A percentile compares a stretch with the other conserved stretches of the same genome.
phyloP scores from a whole-genome alignment of 2,113 vertebrate genomes.

The Gnathonemus echidnorhynchus region DNA sequence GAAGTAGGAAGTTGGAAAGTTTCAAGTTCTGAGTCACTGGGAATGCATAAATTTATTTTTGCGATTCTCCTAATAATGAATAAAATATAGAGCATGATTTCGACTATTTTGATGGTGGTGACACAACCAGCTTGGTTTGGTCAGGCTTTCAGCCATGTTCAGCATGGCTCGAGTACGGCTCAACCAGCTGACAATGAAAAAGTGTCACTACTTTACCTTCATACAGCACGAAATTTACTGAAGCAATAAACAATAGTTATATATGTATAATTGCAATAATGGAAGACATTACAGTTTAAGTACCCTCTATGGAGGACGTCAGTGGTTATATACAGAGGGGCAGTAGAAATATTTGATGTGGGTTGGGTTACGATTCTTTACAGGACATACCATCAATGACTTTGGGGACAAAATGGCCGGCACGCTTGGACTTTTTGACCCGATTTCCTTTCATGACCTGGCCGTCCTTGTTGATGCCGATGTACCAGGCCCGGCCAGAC shows the following conservation, averaged over 20 bases:
- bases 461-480: constrained; percentile 82
- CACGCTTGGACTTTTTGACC: constrained; percentile 84
- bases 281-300: neutral
- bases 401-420: constrained; percentile 84
- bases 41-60: neutral
- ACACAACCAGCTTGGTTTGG: neutral
- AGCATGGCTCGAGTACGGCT: neutral
- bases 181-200: neutral
- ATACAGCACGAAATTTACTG: neutral
- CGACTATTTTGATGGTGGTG: neutral
- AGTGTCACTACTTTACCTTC: neutral
- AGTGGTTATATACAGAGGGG: neutral
- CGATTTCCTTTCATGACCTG: constrained; percentile 75
- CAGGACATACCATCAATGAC: constrained; percentile 74
- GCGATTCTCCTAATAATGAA: neutral
- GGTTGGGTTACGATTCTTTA: neutral
- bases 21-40: neutral
- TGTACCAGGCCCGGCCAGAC: constrained; percentile 83
- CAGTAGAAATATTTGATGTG: neutral
- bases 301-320: neutral
- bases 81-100: neutral
- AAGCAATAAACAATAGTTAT: neutral
- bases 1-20: neutral
- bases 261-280: neutral
- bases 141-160: neutral